A percentile compares a stretch with the other conserved stretches of the same genome.
These are phyloP conservation scores for Branchinecta lynchi DNA, from an alignment of 1,140 invertebrate species.

Conservation along the genomic window DNA sequence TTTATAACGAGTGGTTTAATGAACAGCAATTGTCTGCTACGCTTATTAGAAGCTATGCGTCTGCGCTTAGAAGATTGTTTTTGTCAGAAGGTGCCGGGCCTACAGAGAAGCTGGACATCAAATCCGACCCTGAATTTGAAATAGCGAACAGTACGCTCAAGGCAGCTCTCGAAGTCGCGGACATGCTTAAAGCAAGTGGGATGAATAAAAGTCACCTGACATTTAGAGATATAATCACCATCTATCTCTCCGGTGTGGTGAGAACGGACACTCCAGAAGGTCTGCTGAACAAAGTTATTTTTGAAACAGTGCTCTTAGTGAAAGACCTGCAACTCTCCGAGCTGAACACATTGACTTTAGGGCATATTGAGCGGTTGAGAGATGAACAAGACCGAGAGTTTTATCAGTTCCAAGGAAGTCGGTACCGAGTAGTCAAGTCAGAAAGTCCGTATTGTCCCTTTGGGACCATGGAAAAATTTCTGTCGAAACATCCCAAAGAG, in stretches of 20 bases:
- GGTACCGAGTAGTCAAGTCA: neutral
- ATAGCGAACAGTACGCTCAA: neutral
- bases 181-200: neutral
- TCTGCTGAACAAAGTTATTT: neutral
- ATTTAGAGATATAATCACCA: neutral
- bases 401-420: neutral
- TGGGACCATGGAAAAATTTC: neutral
- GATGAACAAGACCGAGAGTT: neutral
- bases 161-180: neutral
- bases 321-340: neutral
- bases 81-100: neutral
- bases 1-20: neutral
- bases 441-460: neutral
- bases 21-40: neutral
- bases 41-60: neutral
- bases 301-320: neutral
- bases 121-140: neutral
- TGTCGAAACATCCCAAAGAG: neutral
- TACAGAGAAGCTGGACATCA: neutral
- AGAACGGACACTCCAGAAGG: neutral
- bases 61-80: neutral
- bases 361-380: neutral
- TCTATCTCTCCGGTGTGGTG: neutral
- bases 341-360: neutral
- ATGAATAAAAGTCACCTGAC: neutral